These are phyloP conservation scores for Porites lutea DNA, from an alignment of 64 coral and sea anemone genomes.

Conservation along the genomic window DNA sequence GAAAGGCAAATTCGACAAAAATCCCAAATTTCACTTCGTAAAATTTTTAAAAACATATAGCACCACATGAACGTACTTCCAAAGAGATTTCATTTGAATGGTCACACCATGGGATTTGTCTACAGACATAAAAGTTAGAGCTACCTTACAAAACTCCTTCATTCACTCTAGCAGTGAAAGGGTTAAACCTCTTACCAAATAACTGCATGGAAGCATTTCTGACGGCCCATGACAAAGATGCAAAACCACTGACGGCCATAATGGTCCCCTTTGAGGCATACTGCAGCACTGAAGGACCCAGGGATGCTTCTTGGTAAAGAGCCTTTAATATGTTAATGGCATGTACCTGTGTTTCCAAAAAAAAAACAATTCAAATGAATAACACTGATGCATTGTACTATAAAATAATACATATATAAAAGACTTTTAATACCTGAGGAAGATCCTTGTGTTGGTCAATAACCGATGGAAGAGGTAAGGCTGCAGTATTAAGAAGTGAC, in stretches of 20 bases:
- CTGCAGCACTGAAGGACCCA: slow-evolving; percentile 49
- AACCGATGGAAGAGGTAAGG: slow-evolving; percentile 43
- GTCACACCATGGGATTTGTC: no score
- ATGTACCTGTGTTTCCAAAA: slow-evolving; percentile 51
- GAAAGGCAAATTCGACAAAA: no score
- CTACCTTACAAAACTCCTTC: no score
- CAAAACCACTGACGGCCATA: slow-evolving; percentile 67
- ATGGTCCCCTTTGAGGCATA: slow-evolving; percentile 65
- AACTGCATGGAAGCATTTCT: slow-evolving; percentile 86
- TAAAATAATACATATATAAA: not conserved
- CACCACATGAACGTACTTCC: no score
- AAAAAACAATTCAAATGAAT: not conserved
- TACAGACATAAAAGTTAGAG: no score
- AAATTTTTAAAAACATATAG: no score
- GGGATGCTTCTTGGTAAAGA: slow-evolving; percentile 73
- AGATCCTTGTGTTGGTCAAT: slow-evolving; percentile 77
- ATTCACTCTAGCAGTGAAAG: no score
- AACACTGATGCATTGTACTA: not conserved
- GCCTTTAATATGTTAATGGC: slow-evolving; percentile 74
- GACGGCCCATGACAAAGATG: slow-evolving; percentile 79
- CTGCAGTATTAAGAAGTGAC: slow-evolving; percentile 50
- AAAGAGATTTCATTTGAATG: no score
- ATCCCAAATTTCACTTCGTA: no score
- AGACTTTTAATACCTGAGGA: slow-evolving; percentile 55
- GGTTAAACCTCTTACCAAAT: slow-evolving; percentile 45